A percentile compares a stretch with the other conserved stretches of the same genome.
These are phyloP conservation scores for Protomyctophum bolini DNA, from an alignment of 2,113 vertebrate genomes.

Conservation along the genomic window DNA sequence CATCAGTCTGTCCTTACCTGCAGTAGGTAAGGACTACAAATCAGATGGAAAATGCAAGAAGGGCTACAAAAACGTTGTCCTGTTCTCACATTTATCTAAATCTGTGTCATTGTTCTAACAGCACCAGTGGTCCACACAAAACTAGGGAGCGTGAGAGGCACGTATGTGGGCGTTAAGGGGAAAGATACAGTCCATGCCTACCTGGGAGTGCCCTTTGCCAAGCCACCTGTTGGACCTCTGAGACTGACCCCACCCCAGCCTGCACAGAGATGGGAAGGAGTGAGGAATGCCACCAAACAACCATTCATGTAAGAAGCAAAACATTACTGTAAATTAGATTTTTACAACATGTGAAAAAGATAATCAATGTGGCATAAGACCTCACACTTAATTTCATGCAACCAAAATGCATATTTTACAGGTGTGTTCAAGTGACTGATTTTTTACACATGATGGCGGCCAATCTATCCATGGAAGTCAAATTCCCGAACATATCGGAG, in stretches of 20 bases:
- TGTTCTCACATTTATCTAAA: no score
- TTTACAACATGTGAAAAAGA: neutral
- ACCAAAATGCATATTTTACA: slow-evolving; percentile 34
- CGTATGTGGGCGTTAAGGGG: slow-evolving; percentile 72
- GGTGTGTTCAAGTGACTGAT: slow-evolving; percentile 67
- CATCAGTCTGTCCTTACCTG: no score
- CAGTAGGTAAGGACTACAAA: no score
- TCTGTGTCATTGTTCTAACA: slow-evolving; percentile 13
- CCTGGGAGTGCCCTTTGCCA: slow-evolving; percentile 88
- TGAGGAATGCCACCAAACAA: slow-evolving; percentile 80
- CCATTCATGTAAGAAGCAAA: slow-evolving; percentile 77
- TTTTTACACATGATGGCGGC: accelerated
- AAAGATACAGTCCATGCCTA: slow-evolving; percentile 77
- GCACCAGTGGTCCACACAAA: slow-evolving; percentile 74
- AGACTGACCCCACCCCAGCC: slow-evolving; percentile 83
- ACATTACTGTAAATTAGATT: no score
- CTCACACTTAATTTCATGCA: no score
- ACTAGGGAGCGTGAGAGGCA: slow-evolving; percentile 72
- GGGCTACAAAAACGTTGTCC: no score
- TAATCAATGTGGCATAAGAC: no score
- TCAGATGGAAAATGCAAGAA: no score
- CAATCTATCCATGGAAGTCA: slow-evolving; percentile 3
- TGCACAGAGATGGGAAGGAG: slow-evolving; percentile 78
- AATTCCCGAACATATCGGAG: slow-evolving; percentile 67
- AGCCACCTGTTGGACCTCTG: slow-evolving; percentile 82